Conservation (phyloP, 2,113 vertebrate genomes). For the Gallinago paraguaiae region DNA sequence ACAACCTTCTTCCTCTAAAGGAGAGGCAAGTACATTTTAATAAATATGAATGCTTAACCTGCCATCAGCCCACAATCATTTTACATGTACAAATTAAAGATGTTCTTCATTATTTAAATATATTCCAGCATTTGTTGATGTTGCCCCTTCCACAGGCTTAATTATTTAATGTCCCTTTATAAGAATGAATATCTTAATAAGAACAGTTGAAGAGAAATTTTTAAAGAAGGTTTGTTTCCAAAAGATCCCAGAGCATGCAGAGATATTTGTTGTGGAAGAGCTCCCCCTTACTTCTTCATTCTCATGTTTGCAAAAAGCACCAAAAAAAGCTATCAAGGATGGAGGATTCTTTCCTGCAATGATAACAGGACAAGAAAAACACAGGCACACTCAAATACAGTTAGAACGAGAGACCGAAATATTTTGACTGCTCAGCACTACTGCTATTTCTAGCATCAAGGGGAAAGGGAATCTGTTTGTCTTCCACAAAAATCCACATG, state of each 20-base stretch:
- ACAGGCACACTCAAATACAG: not conserved
- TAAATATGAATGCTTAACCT: constrained; percentile 58
- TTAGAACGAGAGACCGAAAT: not conserved
- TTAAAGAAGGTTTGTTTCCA: constrained; percentile 45
- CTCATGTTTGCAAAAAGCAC: constrained; percentile 59
- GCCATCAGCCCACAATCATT: constrained; percentile 66
- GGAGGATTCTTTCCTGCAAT: not conserved
- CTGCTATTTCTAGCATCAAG: not conserved
- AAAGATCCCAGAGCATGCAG: constrained; percentile 58
- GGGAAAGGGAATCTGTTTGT: not conserved
- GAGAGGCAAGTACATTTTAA: constrained; percentile 51
- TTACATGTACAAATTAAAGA: constrained; percentile 69
- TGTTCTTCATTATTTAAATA: constrained; percentile 80
- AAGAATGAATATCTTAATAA: constrained; percentile 82
- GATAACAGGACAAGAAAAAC: constrained; percentile 25
- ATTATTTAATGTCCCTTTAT: constrained; percentile 73
- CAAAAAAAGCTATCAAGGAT: constrained; percentile 3
- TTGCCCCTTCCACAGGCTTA: constrained; percentile 66
- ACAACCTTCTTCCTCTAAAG: constrained; percentile 45
- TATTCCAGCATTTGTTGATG: constrained; percentile 74
- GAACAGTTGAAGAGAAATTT: constrained; percentile 30
- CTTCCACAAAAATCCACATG: not conserved
- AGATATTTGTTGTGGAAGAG: constrained; percentile 80
- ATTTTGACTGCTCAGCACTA: not conserved
- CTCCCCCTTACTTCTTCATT: constrained; percentile 81